Base-by-base conservation (phyloP, 2,113 vertebrate genomes). In the Morone saxatilis region DNA sequence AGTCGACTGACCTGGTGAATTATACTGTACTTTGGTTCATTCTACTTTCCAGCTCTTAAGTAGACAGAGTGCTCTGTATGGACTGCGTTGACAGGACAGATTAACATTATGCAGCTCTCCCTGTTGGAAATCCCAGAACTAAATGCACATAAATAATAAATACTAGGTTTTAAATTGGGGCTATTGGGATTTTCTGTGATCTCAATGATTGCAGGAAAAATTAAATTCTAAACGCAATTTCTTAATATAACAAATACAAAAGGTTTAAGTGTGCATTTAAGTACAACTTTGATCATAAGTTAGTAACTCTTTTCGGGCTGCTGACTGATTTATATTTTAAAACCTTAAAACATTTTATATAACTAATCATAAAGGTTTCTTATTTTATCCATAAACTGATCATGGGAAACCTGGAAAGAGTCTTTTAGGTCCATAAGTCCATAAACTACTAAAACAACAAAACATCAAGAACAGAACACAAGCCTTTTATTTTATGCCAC, bases 121-220 rank as follows among this genome's bases (percentile, higher is more conserved):
- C n/a, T 60, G 8, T 53, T 45, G 17, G 53, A 69, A 62, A 67
- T 60, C 14, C 20, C 5, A 40, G 9, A 25, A 19, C 22, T 25
- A 41, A 73, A 69, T 20, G 17, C 51, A 62, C 16, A 19, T 54
- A 36, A 50, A 75, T 76, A 67, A 66, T 62, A 41, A 25, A 25
- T 4, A 4, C 19, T 4, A 16, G 50, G 40, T 31, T 57, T 71
- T 19, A 1, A 17, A 19, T 12, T 45, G n/a, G n/a, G 40, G 11
- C 38, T 17, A 9, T 8, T 14, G 4, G 54, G 16, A 60, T 22
- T 62, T 19, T 51, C 31, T 62, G 6, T 16, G 2, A 51, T 50
- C 19, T 50, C 57, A 53, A 53, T 13, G 6, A 56, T 10, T 17
- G 19, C 20, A 22, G 31, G 31, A 22, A 72, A 50, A 62, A 40